Conservation (phyloP, 2,888 invertebrate species). For the Pammene aurita region DNA sequence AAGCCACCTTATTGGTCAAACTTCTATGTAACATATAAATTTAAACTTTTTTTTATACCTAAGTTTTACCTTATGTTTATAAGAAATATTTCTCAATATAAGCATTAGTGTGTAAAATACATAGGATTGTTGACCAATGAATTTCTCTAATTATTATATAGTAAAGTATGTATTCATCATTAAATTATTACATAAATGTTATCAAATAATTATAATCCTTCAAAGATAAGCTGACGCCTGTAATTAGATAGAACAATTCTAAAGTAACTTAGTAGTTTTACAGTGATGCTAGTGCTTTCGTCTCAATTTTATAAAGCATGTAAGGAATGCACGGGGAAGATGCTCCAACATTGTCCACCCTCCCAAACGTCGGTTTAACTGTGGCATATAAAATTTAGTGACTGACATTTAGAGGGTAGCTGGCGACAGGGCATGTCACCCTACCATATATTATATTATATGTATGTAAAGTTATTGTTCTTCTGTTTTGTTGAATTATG, state of each 20-base stretch:
- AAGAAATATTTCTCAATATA: neutral
- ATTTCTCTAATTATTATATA: constrained; percentile 37
- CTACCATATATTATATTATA: constrained; percentile 17
- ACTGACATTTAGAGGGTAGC: neutral
- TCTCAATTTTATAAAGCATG: constrained; percentile 53
- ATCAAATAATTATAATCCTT: constrained; percentile 54
- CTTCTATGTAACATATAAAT: constrained; percentile 30
- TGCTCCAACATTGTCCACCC: neutral
- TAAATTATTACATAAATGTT: constrained; percentile 47
- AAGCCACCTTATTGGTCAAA: constrained; percentile 38
- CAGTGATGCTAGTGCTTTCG: constrained; percentile 58
- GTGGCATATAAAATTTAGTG: neutral
- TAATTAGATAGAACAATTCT: constrained; percentile 52
- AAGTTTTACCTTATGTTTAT: neutral
- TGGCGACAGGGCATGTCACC: neutral
- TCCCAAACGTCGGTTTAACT: neutral
- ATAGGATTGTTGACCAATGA: constrained; percentile 47
- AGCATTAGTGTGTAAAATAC: constrained; percentile 49
- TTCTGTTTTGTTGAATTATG: constrained; percentile 40
- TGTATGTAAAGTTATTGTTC: constrained; percentile 49
- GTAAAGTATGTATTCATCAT: constrained; percentile 43
- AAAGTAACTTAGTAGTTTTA: constrained; percentile 48
- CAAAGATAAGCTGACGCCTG: constrained; percentile 52
- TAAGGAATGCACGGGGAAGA: constrained; percentile 12
- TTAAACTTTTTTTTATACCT: neutral